Conservation (phyloP, 2,113 vertebrate genomes). For the Paradisaea rubra region DNA sequence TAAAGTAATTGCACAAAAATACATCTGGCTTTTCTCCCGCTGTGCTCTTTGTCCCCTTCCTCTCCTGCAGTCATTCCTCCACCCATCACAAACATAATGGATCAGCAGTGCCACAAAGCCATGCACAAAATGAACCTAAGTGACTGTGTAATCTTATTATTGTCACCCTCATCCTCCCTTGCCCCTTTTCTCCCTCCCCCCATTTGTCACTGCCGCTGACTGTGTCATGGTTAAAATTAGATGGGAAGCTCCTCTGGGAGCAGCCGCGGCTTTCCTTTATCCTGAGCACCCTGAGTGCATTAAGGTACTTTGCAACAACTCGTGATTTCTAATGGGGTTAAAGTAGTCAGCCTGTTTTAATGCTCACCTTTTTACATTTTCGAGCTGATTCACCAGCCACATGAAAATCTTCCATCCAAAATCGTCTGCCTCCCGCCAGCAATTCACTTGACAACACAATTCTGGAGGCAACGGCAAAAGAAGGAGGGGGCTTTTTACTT, state of each 20-base stretch:
- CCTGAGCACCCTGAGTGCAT: neutral
- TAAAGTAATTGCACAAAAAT: neutral
- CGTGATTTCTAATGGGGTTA: neutral
- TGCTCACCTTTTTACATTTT: neutral
- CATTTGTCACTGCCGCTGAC: neutral
- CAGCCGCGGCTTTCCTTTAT: neutral
- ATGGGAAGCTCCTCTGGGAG: neutral
- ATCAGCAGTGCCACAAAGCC: neutral
- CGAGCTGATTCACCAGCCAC: neutral
- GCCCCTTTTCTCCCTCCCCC: neutral
- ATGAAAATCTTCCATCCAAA: neutral
- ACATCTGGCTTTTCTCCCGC: neutral
- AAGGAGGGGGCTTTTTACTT: neutral
- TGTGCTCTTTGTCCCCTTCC: neutral
- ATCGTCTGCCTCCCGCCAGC: neutral
- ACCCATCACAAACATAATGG: neutral
- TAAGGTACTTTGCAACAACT: neutral
- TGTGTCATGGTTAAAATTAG: slow-evolving; percentile 13
- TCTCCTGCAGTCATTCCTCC: neutral
- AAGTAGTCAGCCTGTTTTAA: neutral
- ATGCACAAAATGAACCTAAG: slow-evolving; percentile 10
- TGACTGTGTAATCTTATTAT: slow-evolving; percentile 52
- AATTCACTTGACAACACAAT: neutral
- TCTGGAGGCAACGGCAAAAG: neutral
- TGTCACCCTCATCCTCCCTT: slow-evolving; percentile 11